Conservation (phyloP, 2,888 invertebrate genomes). For the Branchipolynoe longqiensis region DNA sequence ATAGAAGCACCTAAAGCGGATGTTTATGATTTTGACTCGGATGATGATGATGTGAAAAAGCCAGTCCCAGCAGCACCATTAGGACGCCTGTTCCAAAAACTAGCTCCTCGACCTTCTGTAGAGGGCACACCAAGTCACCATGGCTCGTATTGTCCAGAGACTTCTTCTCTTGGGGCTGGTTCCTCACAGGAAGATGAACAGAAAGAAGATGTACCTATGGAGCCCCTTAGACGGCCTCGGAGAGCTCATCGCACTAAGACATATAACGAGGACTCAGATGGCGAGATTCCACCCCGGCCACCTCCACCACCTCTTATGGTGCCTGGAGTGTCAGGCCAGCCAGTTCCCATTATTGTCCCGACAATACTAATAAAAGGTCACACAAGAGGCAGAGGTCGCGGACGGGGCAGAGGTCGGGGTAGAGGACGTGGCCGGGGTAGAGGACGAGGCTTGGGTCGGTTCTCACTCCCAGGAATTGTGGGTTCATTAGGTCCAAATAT, state of each 20-base stretch:
- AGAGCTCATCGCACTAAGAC: conserved; percentile 15
- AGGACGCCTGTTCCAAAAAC: conserved; percentile 41
- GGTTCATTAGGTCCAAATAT: conserved; percentile 24
- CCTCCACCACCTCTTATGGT: background rate
- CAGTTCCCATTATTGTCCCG: background rate
- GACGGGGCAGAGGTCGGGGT: conserved; percentile 12
- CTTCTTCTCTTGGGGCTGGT: conserved; percentile 17
- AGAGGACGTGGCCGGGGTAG: conserved; percentile 17
- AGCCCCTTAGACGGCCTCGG: conserved; percentile 26
- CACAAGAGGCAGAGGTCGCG: conserved; percentile 14
- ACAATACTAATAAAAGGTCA: background rate
- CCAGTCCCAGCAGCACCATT: background rate
- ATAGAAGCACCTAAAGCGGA: background rate
- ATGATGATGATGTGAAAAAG: conserved; percentile 10
- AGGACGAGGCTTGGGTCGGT: conserved; percentile 8
- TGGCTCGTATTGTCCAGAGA: background rate
- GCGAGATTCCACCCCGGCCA: background rate
- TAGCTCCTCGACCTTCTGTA: background rate
- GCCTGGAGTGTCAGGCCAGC: background rate
- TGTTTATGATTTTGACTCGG: conserved; percentile 45
- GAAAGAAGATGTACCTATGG: conserved; percentile 15
- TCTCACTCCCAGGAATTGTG: conserved; percentile 12
- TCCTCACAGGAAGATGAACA: conserved; percentile 44
- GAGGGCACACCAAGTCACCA: conserved; percentile 2
- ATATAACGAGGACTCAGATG: conserved; percentile 41